phyloP scores from a whole-genome alignment of 1,140 invertebrate species.

The Drosophila pallidifrons region DNA sequence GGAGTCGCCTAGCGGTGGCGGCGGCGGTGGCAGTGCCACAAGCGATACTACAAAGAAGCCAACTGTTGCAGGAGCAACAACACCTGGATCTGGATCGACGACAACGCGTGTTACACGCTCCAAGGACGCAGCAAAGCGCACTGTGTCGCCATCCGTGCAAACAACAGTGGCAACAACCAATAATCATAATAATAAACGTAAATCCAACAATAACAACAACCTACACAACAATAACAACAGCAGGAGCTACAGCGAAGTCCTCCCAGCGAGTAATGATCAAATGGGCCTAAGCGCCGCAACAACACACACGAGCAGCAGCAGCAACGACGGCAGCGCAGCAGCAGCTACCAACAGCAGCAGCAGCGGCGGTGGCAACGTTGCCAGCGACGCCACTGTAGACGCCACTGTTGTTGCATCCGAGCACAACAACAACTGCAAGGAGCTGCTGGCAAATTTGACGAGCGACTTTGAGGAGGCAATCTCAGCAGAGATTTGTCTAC shows the following conservation, averaged over 20 bases:
- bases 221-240: conserved; percentile 8
- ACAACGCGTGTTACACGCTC: conserved; percentile 76
- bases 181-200: conserved; percentile 41
- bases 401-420: neutral
- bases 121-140: conserved; percentile 57
- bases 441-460: conserved; percentile 72
- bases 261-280: conserved; percentile 55
- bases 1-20: conserved; percentile 36
- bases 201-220: conserved; percentile 41
- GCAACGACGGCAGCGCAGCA: conserved; percentile 13
- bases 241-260: conserved; percentile 11
- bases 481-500: conserved; percentile 76
- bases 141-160: conserved; percentile 32
- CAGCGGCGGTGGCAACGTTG: conserved; percentile 10
- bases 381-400: neutral
- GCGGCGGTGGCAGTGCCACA: conserved; percentile 9
- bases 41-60: conserved; percentile 49
- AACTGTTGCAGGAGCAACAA: conserved; percentile 31
- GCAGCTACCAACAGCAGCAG: conserved; percentile 17
- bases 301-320: conserved; percentile 51
- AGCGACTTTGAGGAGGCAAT: conserved; percentile 74
- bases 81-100: conserved; percentile 6
- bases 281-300: conserved; percentile 76
- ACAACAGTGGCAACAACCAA: neutral
- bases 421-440: conserved; percentile 62